These are phyloP conservation scores for Phalacrocorax carbo DNA, from an alignment of 2,113 vertebrate species.

Conservation along the genomic window DNA sequence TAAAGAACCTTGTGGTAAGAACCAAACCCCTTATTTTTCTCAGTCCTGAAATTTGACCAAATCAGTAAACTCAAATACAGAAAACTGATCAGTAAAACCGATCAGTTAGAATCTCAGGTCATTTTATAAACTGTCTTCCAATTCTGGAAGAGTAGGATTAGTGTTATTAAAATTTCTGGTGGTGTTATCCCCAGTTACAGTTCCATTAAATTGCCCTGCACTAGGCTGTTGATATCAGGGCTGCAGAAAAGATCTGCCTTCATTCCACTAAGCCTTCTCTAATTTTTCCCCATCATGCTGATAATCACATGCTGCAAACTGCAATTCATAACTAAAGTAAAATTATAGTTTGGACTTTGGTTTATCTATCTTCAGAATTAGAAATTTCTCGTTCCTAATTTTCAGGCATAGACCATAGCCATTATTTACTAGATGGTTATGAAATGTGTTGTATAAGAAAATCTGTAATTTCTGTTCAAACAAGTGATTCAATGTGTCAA, in stretches of 20 bases:
- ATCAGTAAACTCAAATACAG: not conserved
- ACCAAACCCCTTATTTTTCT: not conserved
- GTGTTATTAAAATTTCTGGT: not conserved
- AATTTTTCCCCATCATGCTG: not conserved
- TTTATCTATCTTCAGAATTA: not conserved
- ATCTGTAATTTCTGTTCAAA: not conserved
- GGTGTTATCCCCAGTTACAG: not conserved
- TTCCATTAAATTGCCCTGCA: not conserved
- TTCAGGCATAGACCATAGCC: not conserved
- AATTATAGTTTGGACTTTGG: not conserved
- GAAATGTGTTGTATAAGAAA: not conserved
- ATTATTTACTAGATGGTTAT: not conserved
- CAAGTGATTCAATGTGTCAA: not conserved
- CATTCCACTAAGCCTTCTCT: not conserved
- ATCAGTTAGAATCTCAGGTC: not conserved
- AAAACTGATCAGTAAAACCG: not conserved
- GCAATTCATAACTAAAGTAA: not conserved
- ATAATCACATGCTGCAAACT: not conserved
- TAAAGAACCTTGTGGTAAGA: constrained; percentile 23
- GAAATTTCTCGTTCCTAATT: not conserved
- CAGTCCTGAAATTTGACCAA: not conserved
- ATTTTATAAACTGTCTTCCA: not conserved
- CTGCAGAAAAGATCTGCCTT: not conserved
- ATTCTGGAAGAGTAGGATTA: not conserved
- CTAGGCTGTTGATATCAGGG: not conserved